Evolutionary conservation across 2,888 invertebrate species (phyloP).

Genomic region (Agelastica alni): DNA sequence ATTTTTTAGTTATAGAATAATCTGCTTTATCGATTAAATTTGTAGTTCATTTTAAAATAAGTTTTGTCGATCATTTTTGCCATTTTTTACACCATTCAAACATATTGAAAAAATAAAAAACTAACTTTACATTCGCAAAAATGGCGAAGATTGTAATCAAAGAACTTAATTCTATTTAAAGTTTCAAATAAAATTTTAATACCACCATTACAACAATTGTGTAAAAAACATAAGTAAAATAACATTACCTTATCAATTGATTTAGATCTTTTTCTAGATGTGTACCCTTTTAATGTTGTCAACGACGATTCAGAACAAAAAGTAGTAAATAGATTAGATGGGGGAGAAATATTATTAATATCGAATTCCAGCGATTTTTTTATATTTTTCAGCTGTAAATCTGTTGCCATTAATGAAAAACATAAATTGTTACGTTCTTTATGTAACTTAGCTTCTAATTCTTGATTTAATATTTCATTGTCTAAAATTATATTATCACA

Average conservation of each 20-base stretch:
- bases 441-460: constrained; percentile 66
- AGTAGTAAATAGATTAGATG: not conserved
- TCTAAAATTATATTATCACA: constrained; percentile 71
- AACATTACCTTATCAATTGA: constrained; percentile 27
- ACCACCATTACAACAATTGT: no score
- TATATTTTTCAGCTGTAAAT: constrained; percentile 61
- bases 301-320: not conserved
- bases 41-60: no score
- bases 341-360: constrained; percentile 20
- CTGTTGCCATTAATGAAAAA: constrained; percentile 63
- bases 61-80: no score
- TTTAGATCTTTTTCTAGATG: constrained; percentile 20
- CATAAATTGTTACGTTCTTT: constrained; percentile 62
- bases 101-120: no score
- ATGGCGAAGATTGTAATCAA: no score
- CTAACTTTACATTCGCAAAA: no score
- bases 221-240: no score
- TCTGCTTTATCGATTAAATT: no score
- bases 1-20: no score
- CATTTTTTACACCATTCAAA: no score
- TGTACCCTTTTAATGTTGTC: constrained; percentile 1
- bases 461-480: constrained; percentile 74
- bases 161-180: no score
- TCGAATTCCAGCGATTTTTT: constrained; percentile 36
- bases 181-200: no score